Conservation (phyloP, 2,888 invertebrate genomes). For the Hyalella azteca region DNA sequence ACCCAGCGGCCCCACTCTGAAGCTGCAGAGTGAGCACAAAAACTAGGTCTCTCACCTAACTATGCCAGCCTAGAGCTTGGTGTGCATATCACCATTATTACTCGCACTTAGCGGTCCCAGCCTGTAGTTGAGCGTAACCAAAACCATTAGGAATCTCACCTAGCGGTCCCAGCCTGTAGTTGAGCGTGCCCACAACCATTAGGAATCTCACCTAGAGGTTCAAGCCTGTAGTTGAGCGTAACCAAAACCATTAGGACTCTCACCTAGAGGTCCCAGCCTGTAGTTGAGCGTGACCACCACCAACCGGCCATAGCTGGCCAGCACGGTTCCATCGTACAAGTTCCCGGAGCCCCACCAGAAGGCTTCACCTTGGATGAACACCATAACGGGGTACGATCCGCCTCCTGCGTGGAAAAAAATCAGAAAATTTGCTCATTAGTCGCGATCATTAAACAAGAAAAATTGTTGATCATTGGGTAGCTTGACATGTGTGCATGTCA, state of each 20-base stretch:
- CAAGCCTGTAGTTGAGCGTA: not conserved
- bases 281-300: slow-evolving; percentile 68
- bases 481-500: no score
- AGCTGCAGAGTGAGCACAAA: slow-evolving; percentile 69
- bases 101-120: slow-evolving; percentile 66
- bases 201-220: not conserved
- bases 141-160: slow-evolving; percentile 62
- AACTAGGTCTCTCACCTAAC: slow-evolving; percentile 60
- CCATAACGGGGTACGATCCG: slow-evolving; percentile 64
- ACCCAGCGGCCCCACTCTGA: slow-evolving; percentile 67
- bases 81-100: not conserved
- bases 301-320: slow-evolving; percentile 67
- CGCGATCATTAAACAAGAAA: no score
- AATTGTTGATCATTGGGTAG: no score
- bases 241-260: slow-evolving; percentile 45
- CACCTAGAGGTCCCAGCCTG: slow-evolving; percentile 67
- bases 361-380: slow-evolving; percentile 67
- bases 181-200: slow-evolving; percentile 67
- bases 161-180: slow-evolving; percentile 67
- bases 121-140: not conserved
- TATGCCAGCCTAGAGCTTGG: not conserved
- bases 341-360: slow-evolving; percentile 68
- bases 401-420: slow-evolving; percentile 43
- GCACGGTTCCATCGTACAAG: slow-evolving; percentile 67
- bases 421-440: not conserved